phyloP scores from a whole-genome alignment of 2,888 invertebrate species.

The Punctoribates punctum region DNA sequence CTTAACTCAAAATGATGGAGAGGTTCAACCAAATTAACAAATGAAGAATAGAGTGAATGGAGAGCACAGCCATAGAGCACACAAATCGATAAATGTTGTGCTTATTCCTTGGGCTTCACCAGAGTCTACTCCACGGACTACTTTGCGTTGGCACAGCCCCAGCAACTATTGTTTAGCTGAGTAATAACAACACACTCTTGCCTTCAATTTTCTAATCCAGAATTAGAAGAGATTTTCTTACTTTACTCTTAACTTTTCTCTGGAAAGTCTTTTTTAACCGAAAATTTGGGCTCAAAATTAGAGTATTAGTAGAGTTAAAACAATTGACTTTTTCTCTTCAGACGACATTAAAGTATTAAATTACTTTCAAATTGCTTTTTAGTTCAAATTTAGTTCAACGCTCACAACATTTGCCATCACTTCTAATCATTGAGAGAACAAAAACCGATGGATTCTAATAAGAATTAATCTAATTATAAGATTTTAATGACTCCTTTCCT shows the following conservation, averaged over 20 bases:
- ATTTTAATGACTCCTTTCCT: neutral
- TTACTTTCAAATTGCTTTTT: conserved; percentile 15
- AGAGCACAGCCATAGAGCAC: neutral
- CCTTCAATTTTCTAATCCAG: conserved; percentile 10
- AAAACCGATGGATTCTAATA: neutral
- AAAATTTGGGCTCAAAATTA: neutral
- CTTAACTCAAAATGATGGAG: conserved; percentile 5
- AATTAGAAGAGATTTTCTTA: conserved; percentile 12
- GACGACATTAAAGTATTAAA: conserved; percentile 15
- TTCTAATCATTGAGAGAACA: neutral
- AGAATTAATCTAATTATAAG: conserved; percentile 12
- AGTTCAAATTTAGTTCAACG: neutral
- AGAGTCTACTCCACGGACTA: neutral
- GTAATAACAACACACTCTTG: too few relatives aligned
- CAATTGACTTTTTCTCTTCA: conserved; percentile 1
- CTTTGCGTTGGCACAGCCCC: neutral
- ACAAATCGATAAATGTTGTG: neutral
- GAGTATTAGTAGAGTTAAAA: conserved; percentile 18
- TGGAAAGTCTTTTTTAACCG: neutral
- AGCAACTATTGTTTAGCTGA: neutral
- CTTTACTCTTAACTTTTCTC: neutral
- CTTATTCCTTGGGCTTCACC: neutral
- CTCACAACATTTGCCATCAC: neutral
- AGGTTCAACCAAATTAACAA: neutral
- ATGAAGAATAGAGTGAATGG: neutral